Base-by-base conservation (phyloP, 1,140 invertebrate genomes). In the Whitmania pigra region DNA sequence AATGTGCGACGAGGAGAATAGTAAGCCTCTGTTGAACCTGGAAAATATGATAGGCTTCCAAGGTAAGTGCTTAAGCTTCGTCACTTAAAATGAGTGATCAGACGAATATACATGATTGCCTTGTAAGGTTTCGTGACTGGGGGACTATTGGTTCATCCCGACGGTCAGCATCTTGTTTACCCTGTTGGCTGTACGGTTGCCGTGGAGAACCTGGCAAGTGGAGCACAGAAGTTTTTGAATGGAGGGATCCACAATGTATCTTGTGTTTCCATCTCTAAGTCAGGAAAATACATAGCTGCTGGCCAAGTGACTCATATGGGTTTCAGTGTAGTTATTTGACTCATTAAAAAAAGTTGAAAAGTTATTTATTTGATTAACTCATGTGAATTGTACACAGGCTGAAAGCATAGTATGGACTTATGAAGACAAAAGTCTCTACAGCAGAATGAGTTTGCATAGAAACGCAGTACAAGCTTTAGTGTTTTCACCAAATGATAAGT, bases 281-380 rank as follows among this genome's bases (percentile, higher is more conserved):
- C 85, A 74, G 92, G 92, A 55, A 87, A 87, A 36, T 91, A 87
- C 76, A 82, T 95, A 53, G 92, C 90, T 27, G 92, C 91, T 15
- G 92, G 93, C 0, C 91, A 94, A 81, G 86, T 90, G 17, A 94
- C 90, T 78, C 88, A 93, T 77, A 90, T 92, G 79, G 92, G 92
- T 9, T 94, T 93, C 79, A 92, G 91, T 83, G 88, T 89, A 49
- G 43, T 49, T 49, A 49, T 49, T 49, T 49, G 43, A 5, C 15
- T 78, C 72, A 69, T 27, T 53, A 71, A 69, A 29, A 69, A 9
- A 2, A 9, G 13, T 22, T 22, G 27, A 0, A n/a, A 69, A 13
- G 36, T 69, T 9, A 49, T 69, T 69, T 15, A 31, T 15, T 15
- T 43, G 2, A 31, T 31, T 40, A 31, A 69, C 25, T 5, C 27